Conservation (phyloP, 1,140 invertebrate genomes). For the Cyclargus thomasi region DNA sequence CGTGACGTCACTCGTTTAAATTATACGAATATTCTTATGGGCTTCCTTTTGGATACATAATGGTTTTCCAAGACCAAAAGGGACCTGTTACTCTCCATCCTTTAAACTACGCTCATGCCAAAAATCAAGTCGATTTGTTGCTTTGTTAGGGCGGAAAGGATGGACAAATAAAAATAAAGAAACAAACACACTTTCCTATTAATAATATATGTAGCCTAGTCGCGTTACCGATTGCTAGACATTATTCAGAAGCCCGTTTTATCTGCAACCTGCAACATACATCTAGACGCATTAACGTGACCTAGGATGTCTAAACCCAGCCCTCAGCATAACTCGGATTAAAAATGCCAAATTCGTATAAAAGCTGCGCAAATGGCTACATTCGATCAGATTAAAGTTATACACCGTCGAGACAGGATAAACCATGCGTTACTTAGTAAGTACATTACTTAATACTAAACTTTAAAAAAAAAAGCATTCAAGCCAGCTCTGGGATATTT, state of each 20-base stretch:
- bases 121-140: no score
- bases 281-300: slow-evolving; percentile 9
- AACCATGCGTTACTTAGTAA: slow-evolving; percentile 51
- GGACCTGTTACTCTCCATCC: no score
- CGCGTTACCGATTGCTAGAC: background rate
- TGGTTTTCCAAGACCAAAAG: no score
- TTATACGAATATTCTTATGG: no score
- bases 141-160: no score
- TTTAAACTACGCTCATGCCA: no score
- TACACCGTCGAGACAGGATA: background rate
- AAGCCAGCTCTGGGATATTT: no score
- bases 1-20: no score
- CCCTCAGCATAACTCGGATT: slow-evolving; percentile 24
- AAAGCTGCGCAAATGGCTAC: background rate
- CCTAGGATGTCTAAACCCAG: slow-evolving; percentile 32
- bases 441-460: slow-evolving; percentile 29
- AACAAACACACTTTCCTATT: no score
- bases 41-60: no score
- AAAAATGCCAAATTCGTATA: slow-evolving; percentile 28
- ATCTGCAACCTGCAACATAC: background rate
- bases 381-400: background rate
- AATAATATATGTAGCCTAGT: background rate
- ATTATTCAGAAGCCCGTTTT: background rate
- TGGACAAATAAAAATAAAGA: no score
- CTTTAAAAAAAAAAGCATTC: no score